phyloP scores from a whole-genome alignment of 2,113 vertebrate genomes.

The Spheniscus mendiculus region DNA sequence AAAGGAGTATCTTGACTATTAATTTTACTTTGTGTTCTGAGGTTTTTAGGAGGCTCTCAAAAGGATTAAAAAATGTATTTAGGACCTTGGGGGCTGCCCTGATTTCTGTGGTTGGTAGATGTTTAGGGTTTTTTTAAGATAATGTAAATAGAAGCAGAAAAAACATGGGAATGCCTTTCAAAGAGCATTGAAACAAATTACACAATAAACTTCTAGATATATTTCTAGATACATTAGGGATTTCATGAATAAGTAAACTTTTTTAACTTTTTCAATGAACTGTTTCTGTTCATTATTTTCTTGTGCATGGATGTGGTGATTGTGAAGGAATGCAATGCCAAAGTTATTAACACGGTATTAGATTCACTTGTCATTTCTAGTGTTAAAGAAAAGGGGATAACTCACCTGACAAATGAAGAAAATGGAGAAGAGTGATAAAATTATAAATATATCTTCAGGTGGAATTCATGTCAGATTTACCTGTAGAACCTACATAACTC shows the following conservation, averaged over 20 bases:
- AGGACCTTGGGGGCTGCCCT: neutral
- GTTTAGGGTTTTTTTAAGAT: neutral
- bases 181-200: neutral
- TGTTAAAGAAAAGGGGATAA: neutral
- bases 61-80: neutral
- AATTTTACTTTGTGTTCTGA: neutral
- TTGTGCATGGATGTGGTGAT: neutral
- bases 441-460: neutral
- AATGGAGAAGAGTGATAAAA: neutral
- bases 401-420: neutral
- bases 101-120: neutral
- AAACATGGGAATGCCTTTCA: neutral
- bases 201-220: neutral
- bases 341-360: neutral
- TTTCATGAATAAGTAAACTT: neutral
- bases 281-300: neutral
- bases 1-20: neutral
- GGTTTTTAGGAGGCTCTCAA: neutral
- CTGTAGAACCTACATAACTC: neutral
- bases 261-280: neutral
- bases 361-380: neutral
- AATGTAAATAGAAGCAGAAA: neutral
- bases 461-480: neutral
- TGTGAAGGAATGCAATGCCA: neutral
- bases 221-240: neutral